These are phyloP conservation scores for Garra rufa DNA, from an alignment of 2,113 vertebrate genomes.

Conservation along the genomic window DNA sequence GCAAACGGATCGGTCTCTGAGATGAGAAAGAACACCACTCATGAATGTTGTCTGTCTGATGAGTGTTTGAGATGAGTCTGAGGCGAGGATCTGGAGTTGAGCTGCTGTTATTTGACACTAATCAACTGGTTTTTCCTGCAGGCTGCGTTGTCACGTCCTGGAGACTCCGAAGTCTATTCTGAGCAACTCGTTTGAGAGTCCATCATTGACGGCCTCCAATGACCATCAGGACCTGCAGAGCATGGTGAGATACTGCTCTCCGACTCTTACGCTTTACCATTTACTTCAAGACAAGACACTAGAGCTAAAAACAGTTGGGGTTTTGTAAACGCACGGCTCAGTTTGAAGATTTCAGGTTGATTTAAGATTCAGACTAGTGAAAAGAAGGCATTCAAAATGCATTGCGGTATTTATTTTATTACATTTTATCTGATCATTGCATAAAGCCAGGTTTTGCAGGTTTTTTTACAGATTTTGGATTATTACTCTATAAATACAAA, in stretches of 20 bases:
- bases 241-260: constrained; percentile 71
- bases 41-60: too few relatives aligned
- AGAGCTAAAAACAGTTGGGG: background rate
- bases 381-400: background rate
- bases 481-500: too few relatives aligned
- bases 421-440: background rate
- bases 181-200: constrained; percentile 75
- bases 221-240: constrained; percentile 83
- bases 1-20: too few relatives aligned
- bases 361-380: background rate
- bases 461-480: too few relatives aligned
- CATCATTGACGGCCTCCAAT: constrained; percentile 66
- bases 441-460: background rate
- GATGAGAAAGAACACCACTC: too few relatives aligned
- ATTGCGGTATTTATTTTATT: background rate
- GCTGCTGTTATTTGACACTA: background rate
- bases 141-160: constrained; percentile 88
- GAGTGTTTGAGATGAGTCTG: too few relatives aligned
- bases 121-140: constrained; percentile 57
- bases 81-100: background rate
- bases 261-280: background rate
- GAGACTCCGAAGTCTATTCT: constrained; percentile 79
- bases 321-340: background rate
- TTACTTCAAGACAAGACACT: background rate
- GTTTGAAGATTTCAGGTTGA: background rate